phyloP scores from a whole-genome alignment of 2,888 invertebrate genomes.

The Camptogramma bilineatum region DNA sequence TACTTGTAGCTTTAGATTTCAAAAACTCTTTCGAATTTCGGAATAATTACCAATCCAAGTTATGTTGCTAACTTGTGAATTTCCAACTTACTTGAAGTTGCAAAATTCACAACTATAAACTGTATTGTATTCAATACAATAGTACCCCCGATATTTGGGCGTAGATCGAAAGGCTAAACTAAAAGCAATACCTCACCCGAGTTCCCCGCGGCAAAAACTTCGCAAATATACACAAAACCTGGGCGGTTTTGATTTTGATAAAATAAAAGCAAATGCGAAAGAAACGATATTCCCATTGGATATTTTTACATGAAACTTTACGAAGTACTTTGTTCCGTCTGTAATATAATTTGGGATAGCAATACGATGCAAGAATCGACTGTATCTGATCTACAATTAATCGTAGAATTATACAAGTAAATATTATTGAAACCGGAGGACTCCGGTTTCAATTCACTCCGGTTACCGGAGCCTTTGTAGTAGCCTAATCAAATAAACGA shows the following conservation, averaged over 20 bases:
- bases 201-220: conserved; percentile 42
- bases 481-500: too few species aligned
- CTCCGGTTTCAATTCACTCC: too few species aligned
- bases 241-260: conserved; percentile 40
- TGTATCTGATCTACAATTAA: too few species aligned
- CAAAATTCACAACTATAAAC: not conserved
- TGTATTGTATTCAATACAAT: conserved; percentile 14
- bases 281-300: conserved; percentile 35
- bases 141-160: conserved; percentile 21
- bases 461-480: too few species aligned
- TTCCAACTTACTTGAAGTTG: too few species aligned
- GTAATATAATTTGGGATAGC: not conserved
- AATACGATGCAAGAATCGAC: not conserved
- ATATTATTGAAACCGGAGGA: too few species aligned
- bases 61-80: not conserved
- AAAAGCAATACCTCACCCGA: conserved; percentile 44
- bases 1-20: too few species aligned
- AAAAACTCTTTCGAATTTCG: too few species aligned
- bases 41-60: not conserved
- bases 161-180: conserved; percentile 38
- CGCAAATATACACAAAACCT: conserved; percentile 39
- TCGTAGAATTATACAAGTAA: too few species aligned
- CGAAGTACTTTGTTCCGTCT: not conserved
- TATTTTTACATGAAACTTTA: conserved; percentile 33
- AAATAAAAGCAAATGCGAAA: conserved; percentile 37